Percentiles rank a stretch among this genome's conserved stretches.
Evolutionary conservation across 2,113 vertebrate genomes (phyloP).

Genomic region (Chauna torquata): DNA sequence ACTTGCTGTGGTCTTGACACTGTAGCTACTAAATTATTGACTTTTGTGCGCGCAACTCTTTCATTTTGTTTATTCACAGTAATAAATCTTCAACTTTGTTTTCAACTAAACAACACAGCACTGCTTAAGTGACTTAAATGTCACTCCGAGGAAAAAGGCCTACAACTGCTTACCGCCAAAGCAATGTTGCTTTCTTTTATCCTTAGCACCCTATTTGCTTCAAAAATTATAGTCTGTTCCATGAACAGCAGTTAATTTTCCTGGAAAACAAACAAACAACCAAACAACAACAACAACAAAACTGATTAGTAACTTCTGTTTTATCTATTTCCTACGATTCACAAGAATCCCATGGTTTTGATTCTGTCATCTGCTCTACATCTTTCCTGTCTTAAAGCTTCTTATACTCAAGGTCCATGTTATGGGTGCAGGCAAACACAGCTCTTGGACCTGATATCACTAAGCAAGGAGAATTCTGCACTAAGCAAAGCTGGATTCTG

Average conservation of each 20-base stretch:
- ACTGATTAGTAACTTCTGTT: too few relatives aligned
- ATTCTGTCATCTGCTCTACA: not conserved
- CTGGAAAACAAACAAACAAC: too few relatives aligned
- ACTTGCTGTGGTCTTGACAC: not conserved
- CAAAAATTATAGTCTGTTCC: not conserved
- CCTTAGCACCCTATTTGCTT: not conserved
- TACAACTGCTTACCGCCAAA: not conserved
- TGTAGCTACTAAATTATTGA: not conserved
- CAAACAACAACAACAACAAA: too few relatives aligned
- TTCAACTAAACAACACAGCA: not conserved
- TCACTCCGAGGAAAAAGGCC: not conserved
- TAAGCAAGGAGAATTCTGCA: not conserved
- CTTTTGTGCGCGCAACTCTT: not conserved
- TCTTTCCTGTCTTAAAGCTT: not conserved
- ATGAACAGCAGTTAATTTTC: not conserved
- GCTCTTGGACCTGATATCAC: not conserved
- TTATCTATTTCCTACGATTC: not conserved
- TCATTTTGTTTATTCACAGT: constrained; percentile 16
- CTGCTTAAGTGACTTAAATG: not conserved
- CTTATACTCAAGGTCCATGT: not conserved
- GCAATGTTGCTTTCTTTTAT: not conserved
- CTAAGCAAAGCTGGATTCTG: not conserved
- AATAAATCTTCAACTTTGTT: constrained; percentile 27
- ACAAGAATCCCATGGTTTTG: not conserved
- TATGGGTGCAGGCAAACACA: not conserved